A percentile compares a stretch with the other conserved stretches of the same genome.
phyloP scores from a whole-genome alignment of 2,113 vertebrate species.

The Elanus axillaris region DNA sequence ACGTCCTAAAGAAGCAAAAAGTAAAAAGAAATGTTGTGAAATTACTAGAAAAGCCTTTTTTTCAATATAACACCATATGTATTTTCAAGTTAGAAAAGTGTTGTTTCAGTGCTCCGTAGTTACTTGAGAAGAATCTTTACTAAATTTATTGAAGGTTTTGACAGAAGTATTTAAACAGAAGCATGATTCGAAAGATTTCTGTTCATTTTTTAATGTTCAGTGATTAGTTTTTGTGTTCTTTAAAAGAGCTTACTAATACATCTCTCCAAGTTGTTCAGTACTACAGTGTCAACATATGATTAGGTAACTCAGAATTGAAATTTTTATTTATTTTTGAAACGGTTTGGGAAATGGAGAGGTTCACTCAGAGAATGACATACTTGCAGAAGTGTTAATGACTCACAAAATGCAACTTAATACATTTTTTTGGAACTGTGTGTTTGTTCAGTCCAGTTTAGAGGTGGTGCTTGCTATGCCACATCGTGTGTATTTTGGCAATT shows the following conservation, averaged over 20 bases:
- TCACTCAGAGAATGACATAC: not conserved
- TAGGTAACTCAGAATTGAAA: not conserved
- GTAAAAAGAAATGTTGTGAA: not conserved
- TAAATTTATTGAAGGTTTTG: not conserved
- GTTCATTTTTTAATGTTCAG: rapidly evolving
- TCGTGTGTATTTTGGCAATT: not conserved
- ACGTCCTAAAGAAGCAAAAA: not conserved
- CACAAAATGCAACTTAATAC: not conserved
- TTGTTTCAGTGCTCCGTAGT: not conserved
- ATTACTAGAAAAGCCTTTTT: not conserved
- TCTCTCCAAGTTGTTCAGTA: not conserved
- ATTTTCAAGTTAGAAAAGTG: not conserved
- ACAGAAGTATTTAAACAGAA: not conserved
- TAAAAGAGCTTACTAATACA: not conserved
- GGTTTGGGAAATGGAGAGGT: not conserved
- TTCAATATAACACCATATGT: rapidly evolving
- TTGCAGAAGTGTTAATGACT: not conserved
- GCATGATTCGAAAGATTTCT: not conserved
- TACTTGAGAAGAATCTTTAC: not conserved
- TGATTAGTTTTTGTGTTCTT: not conserved
- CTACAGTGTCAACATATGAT: not conserved
- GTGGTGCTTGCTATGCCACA: not conserved
- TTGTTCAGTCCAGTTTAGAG: not conserved
- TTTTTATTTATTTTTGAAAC: not conserved
- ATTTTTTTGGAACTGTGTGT: not conserved